These are phyloP conservation scores for Rotaria socialis DNA, from an alignment of 2,888 invertebrate genomes.

Conservation along the genomic window DNA sequence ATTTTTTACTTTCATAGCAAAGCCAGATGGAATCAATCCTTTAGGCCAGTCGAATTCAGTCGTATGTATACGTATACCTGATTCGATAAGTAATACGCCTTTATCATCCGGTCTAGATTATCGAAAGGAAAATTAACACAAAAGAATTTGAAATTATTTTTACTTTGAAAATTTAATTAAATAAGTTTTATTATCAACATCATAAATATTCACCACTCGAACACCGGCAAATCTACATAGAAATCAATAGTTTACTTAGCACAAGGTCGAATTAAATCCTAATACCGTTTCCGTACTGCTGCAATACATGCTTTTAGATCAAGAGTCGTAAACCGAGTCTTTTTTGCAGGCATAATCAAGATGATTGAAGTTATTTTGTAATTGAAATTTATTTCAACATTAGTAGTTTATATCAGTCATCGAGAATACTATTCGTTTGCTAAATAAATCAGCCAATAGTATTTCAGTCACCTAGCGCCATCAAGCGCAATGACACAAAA, in stretches of 20 bases:
- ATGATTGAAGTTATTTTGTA: not conserved
- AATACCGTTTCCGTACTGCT: slow-evolving; percentile 9
- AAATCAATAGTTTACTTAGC: not conserved
- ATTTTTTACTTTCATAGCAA: slow-evolving; percentile 82
- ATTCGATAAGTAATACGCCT: slow-evolving; percentile 80
- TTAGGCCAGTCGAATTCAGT: slow-evolving; percentile 98
- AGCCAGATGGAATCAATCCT: slow-evolving; percentile 85
- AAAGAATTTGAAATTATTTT: slow-evolving; percentile 48
- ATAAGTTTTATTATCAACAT: slow-evolving; percentile 91
- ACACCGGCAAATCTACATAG: slow-evolving; percentile 39
- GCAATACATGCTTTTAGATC: slow-evolving; percentile 25
- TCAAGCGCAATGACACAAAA: not conserved
- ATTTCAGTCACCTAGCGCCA: not conserved
- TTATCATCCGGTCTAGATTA: slow-evolving; percentile 78
- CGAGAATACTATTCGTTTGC: not conserved
- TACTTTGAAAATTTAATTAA: slow-evolving; percentile 69
- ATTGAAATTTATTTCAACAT: slow-evolving; percentile 23
- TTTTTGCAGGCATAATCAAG: not conserved
- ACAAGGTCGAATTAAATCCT: not conserved
- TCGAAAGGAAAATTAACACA: slow-evolving; percentile 51
- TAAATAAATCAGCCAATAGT: not conserved
- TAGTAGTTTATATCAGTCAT: not conserved
- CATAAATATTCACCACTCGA: slow-evolving; percentile 74
- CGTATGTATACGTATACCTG: slow-evolving; percentile 84
- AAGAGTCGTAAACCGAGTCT: not conserved